phyloP scores from a whole-genome alignment of 2,888 invertebrate species.

The Pollenia amentaria region DNA sequence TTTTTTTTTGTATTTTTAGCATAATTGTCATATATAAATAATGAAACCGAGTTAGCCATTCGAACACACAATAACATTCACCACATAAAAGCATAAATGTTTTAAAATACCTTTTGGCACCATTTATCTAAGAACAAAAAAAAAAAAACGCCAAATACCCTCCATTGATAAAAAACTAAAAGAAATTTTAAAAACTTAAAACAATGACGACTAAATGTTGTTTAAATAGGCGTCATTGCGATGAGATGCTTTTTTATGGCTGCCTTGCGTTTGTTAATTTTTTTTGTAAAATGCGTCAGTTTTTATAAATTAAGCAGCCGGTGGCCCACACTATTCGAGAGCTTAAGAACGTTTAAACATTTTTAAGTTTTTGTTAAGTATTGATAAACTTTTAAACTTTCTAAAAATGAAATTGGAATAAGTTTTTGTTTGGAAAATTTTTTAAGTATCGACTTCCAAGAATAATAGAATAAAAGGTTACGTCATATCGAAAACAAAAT shows the following conservation, averaged over 20 bases:
- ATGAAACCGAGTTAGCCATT: neutral
- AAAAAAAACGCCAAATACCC: neutral
- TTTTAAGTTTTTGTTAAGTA: too few relatives aligned
- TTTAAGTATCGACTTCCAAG: too few relatives aligned
- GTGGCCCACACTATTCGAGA: too few relatives aligned
- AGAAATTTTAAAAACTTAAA: neutral
- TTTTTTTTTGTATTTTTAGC: neutral
- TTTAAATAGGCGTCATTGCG: constrained; percentile 56
- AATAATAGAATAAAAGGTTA: too few relatives aligned
- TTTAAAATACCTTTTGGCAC: constrained; percentile 49
- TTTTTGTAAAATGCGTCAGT: neutral
- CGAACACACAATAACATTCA: neutral
- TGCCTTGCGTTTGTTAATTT: constrained; percentile 16
- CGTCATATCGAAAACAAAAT: too few relatives aligned
- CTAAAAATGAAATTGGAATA: too few relatives aligned
- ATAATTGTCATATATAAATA: neutral
- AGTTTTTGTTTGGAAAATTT: too few relatives aligned
- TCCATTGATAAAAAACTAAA: neutral
- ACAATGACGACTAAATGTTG: constrained; percentile 13
- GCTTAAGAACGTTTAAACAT: too few relatives aligned
- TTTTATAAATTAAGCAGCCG: too few relatives aligned
- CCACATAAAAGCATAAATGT: constrained; percentile 13
- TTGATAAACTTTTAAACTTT: too few relatives aligned
- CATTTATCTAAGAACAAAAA: constrained; percentile 15
- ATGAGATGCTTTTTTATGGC: constrained; percentile 54